Conservation (phyloP, 1,140 invertebrate genomes). For the Cydia fagiglandana region DNA sequence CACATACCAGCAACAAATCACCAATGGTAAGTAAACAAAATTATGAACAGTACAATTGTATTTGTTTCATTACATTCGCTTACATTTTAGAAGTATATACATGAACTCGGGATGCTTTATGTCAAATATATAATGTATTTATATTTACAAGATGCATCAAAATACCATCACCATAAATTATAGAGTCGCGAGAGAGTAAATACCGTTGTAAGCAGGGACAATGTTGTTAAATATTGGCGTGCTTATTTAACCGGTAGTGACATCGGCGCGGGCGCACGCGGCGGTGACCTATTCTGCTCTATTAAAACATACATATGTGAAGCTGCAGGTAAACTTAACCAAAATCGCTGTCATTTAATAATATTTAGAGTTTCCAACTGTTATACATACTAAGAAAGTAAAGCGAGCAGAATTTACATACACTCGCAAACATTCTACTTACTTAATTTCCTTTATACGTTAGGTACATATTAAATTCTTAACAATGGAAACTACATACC, state of each 20-base stretch:
- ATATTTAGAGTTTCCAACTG: background rate
- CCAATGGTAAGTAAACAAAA: too few species aligned
- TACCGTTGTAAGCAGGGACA: slow-evolving; percentile 22
- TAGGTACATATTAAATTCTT: too few species aligned
- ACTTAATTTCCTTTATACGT: too few species aligned
- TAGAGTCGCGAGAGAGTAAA: slow-evolving; percentile 8
- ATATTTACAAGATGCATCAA: slow-evolving; percentile 11
- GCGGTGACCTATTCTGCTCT: slow-evolving; percentile 2
- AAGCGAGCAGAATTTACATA: background rate
- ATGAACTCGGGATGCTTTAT: background rate
- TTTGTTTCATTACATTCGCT: too few species aligned
- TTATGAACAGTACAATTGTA: too few species aligned
- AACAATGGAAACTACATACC: too few species aligned
- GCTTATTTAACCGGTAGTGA: slow-evolving; percentile 31
- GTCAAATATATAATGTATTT: background rate
- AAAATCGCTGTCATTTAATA: background rate
- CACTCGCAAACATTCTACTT: too few species aligned
- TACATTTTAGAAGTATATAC: too few species aligned
- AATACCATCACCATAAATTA: slow-evolving; percentile 11
- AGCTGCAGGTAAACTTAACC: background rate
- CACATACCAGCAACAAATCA: too few species aligned
- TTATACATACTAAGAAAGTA: background rate
- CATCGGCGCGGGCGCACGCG: slow-evolving; percentile 24
- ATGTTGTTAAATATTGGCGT: slow-evolving; percentile 22
- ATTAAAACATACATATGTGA: slow-evolving; percentile 1